Evolutionary conservation across 2,888 invertebrate genomes (phyloP).

Genomic region (Coenonympha glycerion): DNA sequence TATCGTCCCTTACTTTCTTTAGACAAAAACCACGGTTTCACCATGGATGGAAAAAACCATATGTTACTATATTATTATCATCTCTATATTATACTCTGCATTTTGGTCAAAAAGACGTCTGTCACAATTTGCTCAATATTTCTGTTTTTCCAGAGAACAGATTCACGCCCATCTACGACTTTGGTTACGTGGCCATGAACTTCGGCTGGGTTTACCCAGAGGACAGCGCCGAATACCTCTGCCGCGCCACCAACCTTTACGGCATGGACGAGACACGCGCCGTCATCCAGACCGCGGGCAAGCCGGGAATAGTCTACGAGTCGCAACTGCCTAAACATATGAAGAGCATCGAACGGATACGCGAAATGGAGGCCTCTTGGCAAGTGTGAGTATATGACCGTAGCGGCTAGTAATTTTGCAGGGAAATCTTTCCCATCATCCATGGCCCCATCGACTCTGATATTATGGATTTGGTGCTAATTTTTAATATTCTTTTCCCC

Average conservation of each 20-base stretch:
- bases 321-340: constrained; percentile 97
- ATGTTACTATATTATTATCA: too few relatives aligned
- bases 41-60: too few relatives aligned
- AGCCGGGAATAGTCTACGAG: constrained; percentile 95
- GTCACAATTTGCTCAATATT: neutral
- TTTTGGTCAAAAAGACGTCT: neutral
- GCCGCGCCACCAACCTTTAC: constrained; percentile 93
- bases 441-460: too few relatives aligned
- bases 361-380: constrained; percentile 97
- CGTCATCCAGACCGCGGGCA: constrained; percentile 89
- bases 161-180: constrained; percentile 95
- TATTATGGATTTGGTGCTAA: too few relatives aligned
- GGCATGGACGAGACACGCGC: constrained; percentile 94
- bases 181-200: constrained; percentile 97
- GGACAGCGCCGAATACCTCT: constrained; percentile 96
- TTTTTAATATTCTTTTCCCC: too few relatives aligned
- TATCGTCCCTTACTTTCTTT: neutral
- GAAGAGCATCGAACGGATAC: constrained; percentile 95
- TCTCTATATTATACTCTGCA: too few relatives aligned
- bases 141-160: constrained; percentile 85
- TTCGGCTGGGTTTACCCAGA: constrained; percentile 97
- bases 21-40: too few relatives aligned
- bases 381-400: constrained; percentile 81
- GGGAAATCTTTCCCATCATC: too few relatives aligned
- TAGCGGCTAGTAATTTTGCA: too few relatives aligned